phyloP scores from a whole-genome alignment of 2,888 invertebrate genomes.

The Byasa hedistus region DNA sequence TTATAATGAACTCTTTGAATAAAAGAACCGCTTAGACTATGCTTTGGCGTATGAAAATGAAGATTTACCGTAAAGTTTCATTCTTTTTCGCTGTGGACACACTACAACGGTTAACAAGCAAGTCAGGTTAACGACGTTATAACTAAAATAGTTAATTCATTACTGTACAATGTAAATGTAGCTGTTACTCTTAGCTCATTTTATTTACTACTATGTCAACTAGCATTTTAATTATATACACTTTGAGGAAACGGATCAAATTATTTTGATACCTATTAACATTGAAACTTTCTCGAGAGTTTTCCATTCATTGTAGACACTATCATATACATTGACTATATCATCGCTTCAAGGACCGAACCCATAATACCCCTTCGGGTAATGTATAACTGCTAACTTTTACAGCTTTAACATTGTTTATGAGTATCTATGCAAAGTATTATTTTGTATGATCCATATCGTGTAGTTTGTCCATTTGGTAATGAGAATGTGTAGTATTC shows the following conservation, averaged over 20 bases:
- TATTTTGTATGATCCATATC: background rate
- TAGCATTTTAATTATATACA: background rate
- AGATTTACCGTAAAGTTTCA: slow-evolving; percentile 11
- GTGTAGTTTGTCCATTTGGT: background rate
- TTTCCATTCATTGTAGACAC: background rate
- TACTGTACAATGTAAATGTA: background rate
- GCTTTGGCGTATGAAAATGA: slow-evolving; percentile 10
- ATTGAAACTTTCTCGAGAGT: too few relatives aligned
- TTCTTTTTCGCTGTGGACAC: slow-evolving; percentile 4
- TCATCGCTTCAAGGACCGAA: background rate
- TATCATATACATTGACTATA: background rate
- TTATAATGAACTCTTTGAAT: slow-evolving; percentile 31
- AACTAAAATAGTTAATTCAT: background rate
- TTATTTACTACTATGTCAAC: background rate
- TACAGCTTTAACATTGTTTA: background rate
- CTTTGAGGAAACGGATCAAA: background rate
- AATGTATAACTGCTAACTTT: background rate
- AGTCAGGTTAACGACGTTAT: background rate
- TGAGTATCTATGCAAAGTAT: background rate
- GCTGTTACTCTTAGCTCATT: too few relatives aligned
- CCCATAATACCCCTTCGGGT: background rate
- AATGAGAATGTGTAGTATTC: background rate
- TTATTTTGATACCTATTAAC: too few relatives aligned
- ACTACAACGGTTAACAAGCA: slow-evolving; percentile 14
- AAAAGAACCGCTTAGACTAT: slow-evolving; percentile 27